Evolutionary conservation across 2,797 vertebrate species (phyloP).

Genomic region (Spea hammondii): DNA sequence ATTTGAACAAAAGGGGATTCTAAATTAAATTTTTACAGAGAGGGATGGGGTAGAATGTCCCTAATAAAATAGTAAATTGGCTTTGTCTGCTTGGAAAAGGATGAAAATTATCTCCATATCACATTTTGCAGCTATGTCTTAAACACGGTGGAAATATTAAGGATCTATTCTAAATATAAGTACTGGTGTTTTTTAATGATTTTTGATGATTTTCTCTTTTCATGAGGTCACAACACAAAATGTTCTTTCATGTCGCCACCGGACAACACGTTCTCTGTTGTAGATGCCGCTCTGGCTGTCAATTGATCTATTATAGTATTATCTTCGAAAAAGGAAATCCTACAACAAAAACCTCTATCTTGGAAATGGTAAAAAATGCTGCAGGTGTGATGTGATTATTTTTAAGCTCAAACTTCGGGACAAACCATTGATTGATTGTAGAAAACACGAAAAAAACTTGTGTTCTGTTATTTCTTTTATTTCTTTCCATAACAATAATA

Average conservation of each 20-base stretch:
- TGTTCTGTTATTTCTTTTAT: too few relatives aligned
- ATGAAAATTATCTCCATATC: too few relatives aligned
- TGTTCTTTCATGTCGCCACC: constrained; percentile 52
- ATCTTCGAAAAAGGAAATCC: constrained; percentile 50
- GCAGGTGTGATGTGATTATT: constrained; percentile 61
- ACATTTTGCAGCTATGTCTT: too few relatives aligned
- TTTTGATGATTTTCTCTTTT: constrained; percentile 53
- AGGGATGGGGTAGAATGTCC: too few relatives aligned
- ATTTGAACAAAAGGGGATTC: too few relatives aligned
- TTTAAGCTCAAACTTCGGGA: constrained; percentile 48
- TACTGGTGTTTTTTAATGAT: constrained; percentile 6
- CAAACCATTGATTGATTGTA: constrained; percentile 43
- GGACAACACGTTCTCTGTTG: constrained; percentile 69
- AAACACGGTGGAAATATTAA: too few relatives aligned
- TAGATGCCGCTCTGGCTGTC: constrained; percentile 64
- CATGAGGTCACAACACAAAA: constrained; percentile 59
- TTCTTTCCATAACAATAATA: too few relatives aligned
- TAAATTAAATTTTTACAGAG: too few relatives aligned
- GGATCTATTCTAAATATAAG: too few relatives aligned
- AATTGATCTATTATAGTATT: constrained; percentile 62
- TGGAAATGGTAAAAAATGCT: constrained; percentile 53
- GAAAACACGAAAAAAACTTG: constrained; percentile 40
- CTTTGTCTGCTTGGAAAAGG: too few relatives aligned
- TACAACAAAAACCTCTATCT: constrained; percentile 59
- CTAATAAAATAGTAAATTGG: too few relatives aligned